Percentiles rank a stretch among this genome's conserved stretches.
Evolutionary conservation across 2,888 invertebrate species (phyloP).

Genomic region (Drosophila subsilvestris): DNA sequence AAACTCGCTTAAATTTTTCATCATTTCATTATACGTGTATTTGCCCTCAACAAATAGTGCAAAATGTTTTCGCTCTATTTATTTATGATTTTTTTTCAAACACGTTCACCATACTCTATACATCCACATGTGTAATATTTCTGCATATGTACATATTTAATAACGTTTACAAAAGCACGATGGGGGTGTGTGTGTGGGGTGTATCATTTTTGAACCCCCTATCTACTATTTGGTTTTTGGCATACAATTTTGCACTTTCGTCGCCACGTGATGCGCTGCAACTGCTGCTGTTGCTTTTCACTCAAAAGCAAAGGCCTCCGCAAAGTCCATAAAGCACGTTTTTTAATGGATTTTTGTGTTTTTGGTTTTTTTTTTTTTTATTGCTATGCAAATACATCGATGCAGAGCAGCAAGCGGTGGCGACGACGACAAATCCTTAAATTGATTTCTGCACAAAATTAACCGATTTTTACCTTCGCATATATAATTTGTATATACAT

Average conservation of each 20-base stretch:
- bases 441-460: constrained; percentile 75
- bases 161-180: constrained; percentile 65
- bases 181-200: constrained; percentile 25
- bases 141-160: constrained; percentile 68
- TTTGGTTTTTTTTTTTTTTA: constrained; percentile 28
- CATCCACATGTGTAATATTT: constrained; percentile 40
- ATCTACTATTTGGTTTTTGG: constrained; percentile 42
- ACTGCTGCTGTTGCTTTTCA: not conserved
- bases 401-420: constrained; percentile 20
- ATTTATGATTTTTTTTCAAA: constrained; percentile 50
- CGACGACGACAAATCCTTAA: constrained; percentile 63
- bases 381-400: constrained; percentile 66
- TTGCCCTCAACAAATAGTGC: constrained; percentile 59
- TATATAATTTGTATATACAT: constrained; percentile 33
- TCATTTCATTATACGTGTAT: constrained; percentile 28
- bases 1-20: constrained; percentile 19
- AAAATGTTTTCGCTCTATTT: constrained; percentile 66
- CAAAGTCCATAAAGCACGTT: constrained; percentile 30
- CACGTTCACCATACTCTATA: constrained; percentile 15
- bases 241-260: constrained; percentile 66
- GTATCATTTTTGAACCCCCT: constrained; percentile 30
- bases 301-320: constrained; percentile 6
- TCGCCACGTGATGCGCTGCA: constrained; percentile 36
- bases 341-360: constrained; percentile 33
- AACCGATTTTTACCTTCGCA: constrained; percentile 64